Base-by-base conservation (phyloP, 2,797 vertebrate genomes). In the Periparus ater region DNA sequence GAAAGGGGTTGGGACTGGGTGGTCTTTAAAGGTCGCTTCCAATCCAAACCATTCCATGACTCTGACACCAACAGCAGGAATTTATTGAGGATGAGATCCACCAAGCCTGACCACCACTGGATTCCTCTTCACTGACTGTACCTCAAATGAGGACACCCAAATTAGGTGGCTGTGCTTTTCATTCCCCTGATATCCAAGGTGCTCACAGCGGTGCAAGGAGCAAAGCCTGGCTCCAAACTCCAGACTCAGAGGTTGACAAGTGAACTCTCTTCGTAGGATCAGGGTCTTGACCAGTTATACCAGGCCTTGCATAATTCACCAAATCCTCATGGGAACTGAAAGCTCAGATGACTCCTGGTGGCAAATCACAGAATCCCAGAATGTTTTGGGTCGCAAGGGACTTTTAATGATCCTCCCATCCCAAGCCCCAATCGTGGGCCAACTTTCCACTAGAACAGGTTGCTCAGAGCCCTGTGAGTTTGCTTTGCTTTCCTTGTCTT, bases 401-500 rank as follows among this genome's bases (percentile, higher is more conserved):
- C 36, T 13, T n/a, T 44, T 36, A n/a, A 63, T 38, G 9, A 20
- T 10, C 42, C 17, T 21, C 63, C 34, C 20, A 27, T 62, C 32
- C 48, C 55, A 62, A 10, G 4, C 3, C 22, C 13, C 22, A 44
- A 5, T 15, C 34, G 20, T 20, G 32, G 62, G 5, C 13, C 32
- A 30, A 27, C 23, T 30, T 57, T 9, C 44, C 42, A 15, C 25
- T 15, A 16, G 9, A 20, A 12, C 19, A 38, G 23, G 10, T 45
- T 1, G 0, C 57, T 44, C 63, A 29, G 26, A 68, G 32, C 23
- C 23, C 2, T 1, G 0, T 40, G 25, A 8, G 3, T 1, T 7
- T 30, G 17, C 34, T 75, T 63, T 48, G 1, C 8, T 47, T 77
- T 86, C 25, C n/a, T 68, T 74, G 10, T 42, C 51, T 62, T 22